Evolutionary conservation across 2,113 vertebrate genomes (phyloP).

Genomic region (Corythaeola cristata): DNA sequence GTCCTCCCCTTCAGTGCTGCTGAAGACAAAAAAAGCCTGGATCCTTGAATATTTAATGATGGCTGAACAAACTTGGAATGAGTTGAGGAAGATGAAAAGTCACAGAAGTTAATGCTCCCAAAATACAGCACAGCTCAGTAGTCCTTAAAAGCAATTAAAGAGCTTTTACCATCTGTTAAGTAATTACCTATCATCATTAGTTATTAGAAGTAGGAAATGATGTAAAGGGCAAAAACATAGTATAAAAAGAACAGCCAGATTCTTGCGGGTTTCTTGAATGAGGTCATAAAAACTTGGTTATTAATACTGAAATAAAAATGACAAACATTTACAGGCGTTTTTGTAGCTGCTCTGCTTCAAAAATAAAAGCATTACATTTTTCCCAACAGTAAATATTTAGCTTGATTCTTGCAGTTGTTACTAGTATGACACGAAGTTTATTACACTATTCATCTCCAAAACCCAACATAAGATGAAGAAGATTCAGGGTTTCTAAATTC

Average conservation of each 20-base stretch:
- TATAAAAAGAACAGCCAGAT: slow-evolving; percentile 19
- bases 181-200: slow-evolving; percentile 55
- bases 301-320: slow-evolving; percentile 56
- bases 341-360: not conserved
- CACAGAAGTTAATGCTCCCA: slow-evolving; percentile 30
- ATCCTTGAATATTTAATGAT: not conserved
- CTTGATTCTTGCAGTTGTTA: not conserved
- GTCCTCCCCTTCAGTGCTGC: not conserved
- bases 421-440: not conserved
- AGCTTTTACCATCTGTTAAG: slow-evolving; percentile 60
- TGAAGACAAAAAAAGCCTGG: not conserved
- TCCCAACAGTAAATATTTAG: not conserved
- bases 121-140: slow-evolving; percentile 29
- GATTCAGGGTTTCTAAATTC: slow-evolving; percentile 5
- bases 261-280: slow-evolving; percentile 4
- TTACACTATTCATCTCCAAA: not conserved
- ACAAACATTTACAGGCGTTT: not conserved
- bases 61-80: slow-evolving; percentile 11
- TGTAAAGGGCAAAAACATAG: slow-evolving; percentile 25
- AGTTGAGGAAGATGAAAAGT: slow-evolving; percentile 40
- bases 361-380: not conserved
- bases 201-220: slow-evolving; percentile 49
- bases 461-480: not conserved
- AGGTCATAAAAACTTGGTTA: slow-evolving; percentile 20
- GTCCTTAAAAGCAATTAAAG: slow-evolving; percentile 48